Evolutionary conservation across 2,888 invertebrate genomes (phyloP).

Genomic region (Tigriopus californicus): DNA sequence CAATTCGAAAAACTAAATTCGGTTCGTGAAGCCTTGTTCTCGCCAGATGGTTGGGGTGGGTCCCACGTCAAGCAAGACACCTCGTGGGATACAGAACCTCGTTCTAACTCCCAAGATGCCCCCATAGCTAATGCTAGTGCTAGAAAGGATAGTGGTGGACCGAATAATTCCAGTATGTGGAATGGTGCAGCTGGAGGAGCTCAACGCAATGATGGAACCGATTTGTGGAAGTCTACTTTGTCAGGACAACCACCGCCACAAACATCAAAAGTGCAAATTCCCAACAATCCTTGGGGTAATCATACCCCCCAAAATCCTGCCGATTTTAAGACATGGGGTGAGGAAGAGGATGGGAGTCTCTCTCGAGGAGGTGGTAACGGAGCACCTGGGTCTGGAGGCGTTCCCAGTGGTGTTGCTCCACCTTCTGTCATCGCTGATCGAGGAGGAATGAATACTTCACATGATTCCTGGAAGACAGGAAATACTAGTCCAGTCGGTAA

Average conservation of each 20-base stretch:
- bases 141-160: too few species aligned
- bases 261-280: slow-evolving; percentile 39
- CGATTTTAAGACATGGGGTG: slow-evolving; percentile 81
- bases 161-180: slow-evolving; percentile 20
- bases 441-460: too few species aligned
- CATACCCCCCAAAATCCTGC: slow-evolving; percentile 68
- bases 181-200: background rate
- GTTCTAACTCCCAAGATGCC: too few species aligned
- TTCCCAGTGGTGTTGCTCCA: too few species aligned
- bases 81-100: slow-evolving; percentile 79
- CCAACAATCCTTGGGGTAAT: slow-evolving; percentile 65
- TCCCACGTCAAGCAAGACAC: slow-evolving; percentile 87
- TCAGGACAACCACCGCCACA: slow-evolving; percentile 4
- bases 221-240: slow-evolving; percentile 71
- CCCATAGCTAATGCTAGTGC: slow-evolving; percentile 25
- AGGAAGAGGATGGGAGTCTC: slow-evolving; percentile 41
- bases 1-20: slow-evolving; percentile 71
- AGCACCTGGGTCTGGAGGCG: background rate
- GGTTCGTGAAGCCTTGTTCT: slow-evolving; percentile 74
- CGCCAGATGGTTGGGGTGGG: slow-evolving; percentile 84
- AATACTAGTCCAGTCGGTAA: too few species aligned
- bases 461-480: too few species aligned
- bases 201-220: slow-evolving; percentile 38
- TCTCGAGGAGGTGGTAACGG: background rate
- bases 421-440: too few species aligned